Evolutionary conservation across 2,113 vertebrate species (phyloP), one percentile per base, ranked within the genome.

Genomic region (Pelecanus crispus): DNA sequence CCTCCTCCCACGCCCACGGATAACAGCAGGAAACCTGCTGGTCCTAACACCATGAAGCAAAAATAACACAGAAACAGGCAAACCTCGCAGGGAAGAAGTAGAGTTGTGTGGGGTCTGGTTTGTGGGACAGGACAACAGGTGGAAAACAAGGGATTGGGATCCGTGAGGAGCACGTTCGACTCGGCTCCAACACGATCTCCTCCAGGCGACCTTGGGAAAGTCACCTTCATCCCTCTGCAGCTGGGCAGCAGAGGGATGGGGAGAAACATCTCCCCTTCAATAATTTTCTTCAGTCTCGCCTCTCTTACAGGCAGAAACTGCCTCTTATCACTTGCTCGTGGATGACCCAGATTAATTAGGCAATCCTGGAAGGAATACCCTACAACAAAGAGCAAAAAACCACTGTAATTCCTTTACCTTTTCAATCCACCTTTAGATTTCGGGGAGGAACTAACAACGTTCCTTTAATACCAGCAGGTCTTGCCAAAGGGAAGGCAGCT

Each of bases 61-160:
- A 92, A 78, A 29, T 3, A 42, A 62, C 9, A 42, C 38, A 18
- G 59, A 31, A 85, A 19, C 49, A 53, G 53, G 47, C 22, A 87
- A 62, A 79, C 15, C 47, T 63, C 1, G 0, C 21, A 14, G n/a
- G 28, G 26, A 24, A 50, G 61, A n/a, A 73, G 32, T 3, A 7
- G 53, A 62, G 53, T 1, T 13, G 28, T 2, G 24, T 12, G 16
- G 45, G 40, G 25, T 55, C n/a, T 5, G 4, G 18, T 28, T 18
- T 70, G 55, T 29, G 56, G 42, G 50, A 63, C 10, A 38, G 38
- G 47, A 62, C 47, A 49, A 52, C 13, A 40, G 52, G 24, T 2
- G 16, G 65, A 17, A 71, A 50, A n/a, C 1, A 10, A 0, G 1
- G 24, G n/a, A n/a, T 3, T 3, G 20, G 1, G 3, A 32, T 34